Base-by-base conservation (phyloP, 1,140 invertebrate genomes). In the Danaus melanippus region DNA sequence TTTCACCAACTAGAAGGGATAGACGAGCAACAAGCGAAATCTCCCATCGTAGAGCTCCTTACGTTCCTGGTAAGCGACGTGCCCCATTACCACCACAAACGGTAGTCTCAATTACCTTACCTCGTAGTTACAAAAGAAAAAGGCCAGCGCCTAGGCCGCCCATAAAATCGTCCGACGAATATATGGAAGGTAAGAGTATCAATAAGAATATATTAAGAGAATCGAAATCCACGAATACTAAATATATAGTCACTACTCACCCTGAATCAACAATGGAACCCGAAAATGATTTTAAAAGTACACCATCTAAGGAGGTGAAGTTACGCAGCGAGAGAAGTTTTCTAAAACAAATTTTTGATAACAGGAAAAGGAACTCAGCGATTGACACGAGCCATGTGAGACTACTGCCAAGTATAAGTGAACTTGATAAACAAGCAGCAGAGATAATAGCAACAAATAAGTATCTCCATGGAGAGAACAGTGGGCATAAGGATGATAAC, bases 351-450 rank as follows among this genome's bases (percentile, higher is more conserved):
- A 74, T 86, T 50, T 80, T 86, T 66, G 65, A 88, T 74, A 50
- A 84, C 78, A 62, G 70, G 66, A 84, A 84, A 62, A 74, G 77
- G 67, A 76, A 76, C 66, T 82, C 81, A n/a, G 62, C 65, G 11
- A 60, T 75, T 44, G 80, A 84, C 49, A 71, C 69, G 39, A 53
- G 66, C 12, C 61, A 73, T 10, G 58, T 81, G 8, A 92, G 90
- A 15, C 88, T 93, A 54, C 76, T 95, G n/a, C 91, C 92, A 0
- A 95, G 93, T 71, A 94, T 95, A 59, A 94, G 93, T 71, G 93
- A 94, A 69, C 80, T 95, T 15, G 93, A 95, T 74, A 89, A 92
- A 67, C 92, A 95, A 83, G 93, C 93, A 1, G 89, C 90, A 0
- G 92, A 92, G 71, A 93, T 95, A 56, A 90, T 95, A 32, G 89